These are phyloP conservation scores for Drosophila meridiana DNA, from an alignment of 2,888 invertebrate species.

Conservation along the genomic window DNA sequence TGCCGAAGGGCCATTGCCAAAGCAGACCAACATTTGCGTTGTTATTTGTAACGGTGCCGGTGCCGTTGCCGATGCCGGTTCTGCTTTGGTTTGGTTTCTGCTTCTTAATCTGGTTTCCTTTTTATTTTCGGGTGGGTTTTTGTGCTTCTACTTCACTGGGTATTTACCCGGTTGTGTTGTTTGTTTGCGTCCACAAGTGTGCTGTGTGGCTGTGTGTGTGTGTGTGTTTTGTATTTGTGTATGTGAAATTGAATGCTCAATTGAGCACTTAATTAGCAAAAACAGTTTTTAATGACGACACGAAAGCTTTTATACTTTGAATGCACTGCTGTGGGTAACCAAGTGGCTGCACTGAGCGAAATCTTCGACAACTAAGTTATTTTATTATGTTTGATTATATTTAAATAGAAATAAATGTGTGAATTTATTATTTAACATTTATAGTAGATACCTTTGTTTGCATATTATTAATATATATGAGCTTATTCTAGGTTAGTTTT, in stretches of 20 bases:
- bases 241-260: conserved; percentile 81
- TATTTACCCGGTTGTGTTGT: conserved; percentile 63
- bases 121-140: conserved; percentile 51
- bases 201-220: conserved; percentile 34
- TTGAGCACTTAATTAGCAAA: conserved; percentile 83
- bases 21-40: conserved; percentile 46
- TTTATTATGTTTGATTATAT: too few species aligned
- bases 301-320: conserved; percentile 74
- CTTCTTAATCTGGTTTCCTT: conserved; percentile 52
- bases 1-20: conserved; percentile 38
- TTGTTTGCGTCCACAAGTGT: conserved; percentile 41
- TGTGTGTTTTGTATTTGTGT: conserved; percentile 38
- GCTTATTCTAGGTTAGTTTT: background rate
- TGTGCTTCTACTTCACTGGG: conserved; percentile 52
- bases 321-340: conserved; percentile 53
- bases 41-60: conserved; percentile 54
- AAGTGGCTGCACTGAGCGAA: conserved; percentile 45
- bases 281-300: conserved; percentile 82
- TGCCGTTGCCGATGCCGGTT: conserved; percentile 29
- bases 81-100: conserved; percentile 32
- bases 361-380: too few species aligned
- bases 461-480: background rate
- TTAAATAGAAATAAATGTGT: background rate
- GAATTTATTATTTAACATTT: background rate
- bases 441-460: too few species aligned